Evolutionary conservation across 2,797 vertebrate species (phyloP), one percentile per base, ranked within the genome.

Genomic region (Ptychobarbus kaznakovi): DNA sequence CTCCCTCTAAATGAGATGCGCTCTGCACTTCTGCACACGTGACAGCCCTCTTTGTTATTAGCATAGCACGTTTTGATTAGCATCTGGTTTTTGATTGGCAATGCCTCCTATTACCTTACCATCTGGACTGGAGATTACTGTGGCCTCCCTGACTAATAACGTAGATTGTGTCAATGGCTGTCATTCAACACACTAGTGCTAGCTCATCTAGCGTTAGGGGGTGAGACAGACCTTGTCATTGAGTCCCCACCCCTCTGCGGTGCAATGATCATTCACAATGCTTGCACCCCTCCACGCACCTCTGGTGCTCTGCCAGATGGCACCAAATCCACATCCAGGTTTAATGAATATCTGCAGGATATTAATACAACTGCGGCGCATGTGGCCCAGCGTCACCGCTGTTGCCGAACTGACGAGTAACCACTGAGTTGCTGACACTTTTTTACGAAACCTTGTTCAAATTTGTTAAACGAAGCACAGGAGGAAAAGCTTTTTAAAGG

Each of bases 121-220:
- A 84, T 84, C 83, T 84, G 83, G 83, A 49, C 75, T 70, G 51
- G 49, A 84, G 83, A 84, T 86, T 72, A 68, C 38, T 32, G 35
- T 76, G 25, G 70, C 66, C 72, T 74, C 76, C 61, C 65, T 92
- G 88, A 93, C 93, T 94, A 91, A 94, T 93, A 85, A 84, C 92
- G 91, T 86, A 90, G 66, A 70, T 85, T 63, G 61, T 80, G 89
- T 88, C 90, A 87, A 38, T 72, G 86, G 84, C 90, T 92, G 92
- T 92, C 92, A 89, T 88, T 93, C 92, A 93, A 53, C 42, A 22
- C 40, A 63, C 32, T 51, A 22, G 77, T 11, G 32, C 87, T 68
- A 68, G 65, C 44, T 82, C 85, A 86, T 86, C 56, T 76, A 89
- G 88, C 92, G 2, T 88, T 38, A 42, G 91, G 90, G 93, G 75